Evolutionary conservation across 2,888 invertebrate genomes (phyloP).

Genomic region (Callyntrura guangdongensis): DNA sequence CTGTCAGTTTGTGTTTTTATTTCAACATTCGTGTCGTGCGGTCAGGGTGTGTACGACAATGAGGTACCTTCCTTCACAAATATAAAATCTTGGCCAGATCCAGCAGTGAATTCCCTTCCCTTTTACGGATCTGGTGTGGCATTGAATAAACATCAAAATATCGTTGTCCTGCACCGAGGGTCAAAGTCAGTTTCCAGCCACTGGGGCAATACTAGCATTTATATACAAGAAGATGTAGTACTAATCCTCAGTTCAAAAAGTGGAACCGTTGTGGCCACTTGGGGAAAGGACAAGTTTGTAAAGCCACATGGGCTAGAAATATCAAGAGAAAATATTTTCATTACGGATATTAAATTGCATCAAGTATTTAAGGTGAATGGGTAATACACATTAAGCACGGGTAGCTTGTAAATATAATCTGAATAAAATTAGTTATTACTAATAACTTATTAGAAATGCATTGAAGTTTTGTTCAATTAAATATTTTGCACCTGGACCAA

Average conservation of each 20-base stretch:
- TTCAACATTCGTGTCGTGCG: neutral
- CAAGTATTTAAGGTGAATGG: constrained; percentile 91
- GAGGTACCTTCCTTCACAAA: neutral
- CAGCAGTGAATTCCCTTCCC: constrained; percentile 86
- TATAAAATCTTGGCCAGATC: constrained; percentile 21
- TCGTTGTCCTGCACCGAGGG: constrained; percentile 94
- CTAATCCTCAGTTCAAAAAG: constrained; percentile 88
- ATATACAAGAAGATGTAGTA: constrained; percentile 89
- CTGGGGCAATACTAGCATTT: constrained; percentile 87
- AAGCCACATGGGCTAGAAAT: constrained; percentile 93
- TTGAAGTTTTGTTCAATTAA: neutral
- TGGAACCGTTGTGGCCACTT: constrained; percentile 89
- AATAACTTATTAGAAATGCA: too few relatives aligned
- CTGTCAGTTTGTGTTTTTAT: too few relatives aligned
- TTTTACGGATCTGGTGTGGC: constrained; percentile 91
- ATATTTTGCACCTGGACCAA: neutral
- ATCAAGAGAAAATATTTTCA: constrained; percentile 91
- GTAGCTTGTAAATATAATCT: too few relatives aligned
- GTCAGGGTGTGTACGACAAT: neutral
- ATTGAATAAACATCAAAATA: constrained; percentile 90
- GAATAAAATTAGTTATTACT: too few relatives aligned
- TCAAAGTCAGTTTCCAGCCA: constrained; percentile 86
- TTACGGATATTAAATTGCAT: constrained; percentile 95
- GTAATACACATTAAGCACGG: too few relatives aligned
- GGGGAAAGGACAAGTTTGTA: constrained; percentile 92